phyloP scores from a whole-genome alignment of 2,113 vertebrate species.

The Sciurus niger region DNA sequence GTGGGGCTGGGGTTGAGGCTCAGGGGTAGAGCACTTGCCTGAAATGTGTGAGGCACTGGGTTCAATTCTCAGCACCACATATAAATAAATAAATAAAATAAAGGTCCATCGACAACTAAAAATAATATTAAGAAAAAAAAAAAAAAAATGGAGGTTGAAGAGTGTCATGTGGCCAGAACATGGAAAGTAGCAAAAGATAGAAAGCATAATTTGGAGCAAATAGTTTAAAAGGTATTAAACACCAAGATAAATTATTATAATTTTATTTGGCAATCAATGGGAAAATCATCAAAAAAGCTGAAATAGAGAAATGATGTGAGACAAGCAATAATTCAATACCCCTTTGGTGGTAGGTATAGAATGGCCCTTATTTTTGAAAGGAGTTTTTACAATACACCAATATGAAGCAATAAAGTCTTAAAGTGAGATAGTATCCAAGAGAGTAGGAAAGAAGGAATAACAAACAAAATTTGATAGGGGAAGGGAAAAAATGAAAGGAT shows the following conservation, averaged over 20 bases:
- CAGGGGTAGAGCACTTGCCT: too few species aligned
- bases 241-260: background rate
- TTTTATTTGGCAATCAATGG: background rate
- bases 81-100: too few species aligned
- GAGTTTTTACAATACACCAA: constrained; percentile 27
- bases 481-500: constrained; percentile 66
- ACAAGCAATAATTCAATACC: background rate
- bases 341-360: background rate
- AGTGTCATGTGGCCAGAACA: background rate
- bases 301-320: background rate
- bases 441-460: constrained; percentile 59
- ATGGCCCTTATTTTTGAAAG: constrained; percentile 16
- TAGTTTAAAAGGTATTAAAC: background rate
- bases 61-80: too few species aligned
- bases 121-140: background rate
- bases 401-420: constrained; percentile 40
- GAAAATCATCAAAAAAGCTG: background rate
- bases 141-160: background rate
- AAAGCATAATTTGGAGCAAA: constrained; percentile 7
- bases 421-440: constrained; percentile 34
- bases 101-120: too few species aligned
- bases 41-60: too few species aligned
- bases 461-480: constrained; percentile 54
- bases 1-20: too few species aligned
- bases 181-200: background rate